A percentile compares a stretch with the other conserved stretches of the same genome.
Conservation (phyloP, 2,797 vertebrate species). For the Myoxocephalus aenaeus region DNA sequence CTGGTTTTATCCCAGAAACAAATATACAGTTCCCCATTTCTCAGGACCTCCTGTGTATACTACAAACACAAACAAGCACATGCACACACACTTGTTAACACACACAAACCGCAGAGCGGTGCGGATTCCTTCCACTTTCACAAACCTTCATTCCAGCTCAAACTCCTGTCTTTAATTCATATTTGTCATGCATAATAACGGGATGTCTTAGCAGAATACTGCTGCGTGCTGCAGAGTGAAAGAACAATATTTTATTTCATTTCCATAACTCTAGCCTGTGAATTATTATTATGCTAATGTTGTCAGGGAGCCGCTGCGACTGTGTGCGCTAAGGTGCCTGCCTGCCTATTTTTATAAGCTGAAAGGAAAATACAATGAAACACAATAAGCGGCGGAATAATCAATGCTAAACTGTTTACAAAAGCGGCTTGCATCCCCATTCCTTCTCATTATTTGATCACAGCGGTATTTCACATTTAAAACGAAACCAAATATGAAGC, state of each 20-base stretch:
- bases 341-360: constrained; percentile 50
- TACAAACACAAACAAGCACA: constrained; percentile 37
- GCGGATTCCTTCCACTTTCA: constrained; percentile 10
- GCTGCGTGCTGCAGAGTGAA: constrained; percentile 55
- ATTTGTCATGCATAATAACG: constrained; percentile 60
- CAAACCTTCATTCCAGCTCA: constrained; percentile 30
- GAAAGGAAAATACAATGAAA: constrained; percentile 61
- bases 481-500: constrained; percentile 63
- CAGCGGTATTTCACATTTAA: constrained; percentile 60
- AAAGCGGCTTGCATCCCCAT: constrained; percentile 38
- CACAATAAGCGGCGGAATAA: constrained; percentile 60
- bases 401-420: constrained; percentile 74
- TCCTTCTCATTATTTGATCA: constrained; percentile 65
- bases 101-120: constrained; percentile 23
- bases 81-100: constrained; percentile 20
- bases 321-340: constrained; percentile 53
- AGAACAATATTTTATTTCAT: constrained; percentile 58
- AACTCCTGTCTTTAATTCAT: constrained; percentile 52
- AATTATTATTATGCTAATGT: constrained; percentile 74
- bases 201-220: constrained; percentile 45
- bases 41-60: constrained; percentile 44
- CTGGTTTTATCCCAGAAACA: constrained; percentile 53
- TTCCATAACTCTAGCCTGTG: constrained; percentile 61
- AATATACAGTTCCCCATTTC: constrained; percentile 50
- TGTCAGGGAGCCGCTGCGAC: constrained; percentile 30